These are phyloP conservation scores for Patagioenas fasciata DNA, from an alignment of 2,113 vertebrate genomes.

Conservation along the genomic window DNA sequence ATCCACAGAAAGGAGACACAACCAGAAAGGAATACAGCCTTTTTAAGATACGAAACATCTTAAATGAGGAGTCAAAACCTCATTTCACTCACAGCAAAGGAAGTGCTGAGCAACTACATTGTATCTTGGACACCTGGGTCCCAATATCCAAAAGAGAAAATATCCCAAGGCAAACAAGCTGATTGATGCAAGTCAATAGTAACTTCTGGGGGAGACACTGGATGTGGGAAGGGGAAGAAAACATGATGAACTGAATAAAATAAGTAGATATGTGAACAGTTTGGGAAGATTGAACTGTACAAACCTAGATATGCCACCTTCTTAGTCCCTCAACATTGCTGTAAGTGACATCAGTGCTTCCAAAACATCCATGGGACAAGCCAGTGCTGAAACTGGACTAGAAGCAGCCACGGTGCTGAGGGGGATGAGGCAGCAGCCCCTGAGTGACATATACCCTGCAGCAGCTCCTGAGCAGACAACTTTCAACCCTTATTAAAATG, in stretches of 20 bases:
- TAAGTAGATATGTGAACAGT: not conserved
- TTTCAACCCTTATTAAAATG: slow-evolving; percentile 8
- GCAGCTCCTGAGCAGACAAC: not conserved
- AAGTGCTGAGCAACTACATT: not conserved
- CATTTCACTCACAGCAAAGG: not conserved
- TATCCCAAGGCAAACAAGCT: not conserved
- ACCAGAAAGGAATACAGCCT: not conserved
- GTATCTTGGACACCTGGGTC: not conserved
- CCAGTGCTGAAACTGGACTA: not conserved
- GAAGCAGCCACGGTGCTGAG: accelerated
- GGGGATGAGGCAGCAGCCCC: not conserved
- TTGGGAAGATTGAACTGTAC: not conserved
- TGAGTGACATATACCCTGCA: not conserved
- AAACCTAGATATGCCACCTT: not conserved
- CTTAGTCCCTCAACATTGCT: not conserved
- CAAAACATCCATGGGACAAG: not conserved
- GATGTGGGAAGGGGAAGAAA: not conserved
- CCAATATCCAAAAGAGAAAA: not conserved
- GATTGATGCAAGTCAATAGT: not conserved
- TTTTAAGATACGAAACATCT: not conserved
- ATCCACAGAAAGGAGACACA: not conserved
- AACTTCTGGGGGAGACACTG: not conserved
- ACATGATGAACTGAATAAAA: not conserved
- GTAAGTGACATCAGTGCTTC: not conserved
- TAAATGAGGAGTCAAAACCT: not conserved